Evolutionary conservation across 2,888 invertebrate species (phyloP), one percentile per base, ranked within the genome.

Genomic region (Temnothorax unifasciatus): DNA sequence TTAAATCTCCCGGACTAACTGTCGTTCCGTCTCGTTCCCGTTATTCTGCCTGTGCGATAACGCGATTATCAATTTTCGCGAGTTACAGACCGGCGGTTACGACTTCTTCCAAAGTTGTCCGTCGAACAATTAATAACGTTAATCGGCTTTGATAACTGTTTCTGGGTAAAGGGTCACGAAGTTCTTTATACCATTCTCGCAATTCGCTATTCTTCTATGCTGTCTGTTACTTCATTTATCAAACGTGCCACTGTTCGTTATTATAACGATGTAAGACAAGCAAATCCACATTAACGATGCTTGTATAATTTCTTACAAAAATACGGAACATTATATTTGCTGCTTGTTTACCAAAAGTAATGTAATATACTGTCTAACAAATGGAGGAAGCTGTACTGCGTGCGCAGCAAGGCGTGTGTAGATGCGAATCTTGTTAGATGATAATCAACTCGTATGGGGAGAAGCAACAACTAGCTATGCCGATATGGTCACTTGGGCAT

Each of bases 51-150:
- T 47, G 18, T 25, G 18, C 71, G 73, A 47, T 47, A 79, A 71
- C 79, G 57, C 57, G 47, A 81, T 81, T 81, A 71, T 71, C 73
- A 71, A 71, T 71, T 81, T 59, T 71, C 79, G 38, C 59, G 59
- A 59, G 71, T 59, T 81, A 59, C 21, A 21, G 68, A 6, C 9
- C 25, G 18, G 15, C 68, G 52, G 54, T 68, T 69, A 59, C 34
- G 71, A 71, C 47, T 47, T 71, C 38, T 21, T 38, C 25, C 34
- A 59, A 59, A 71, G 47, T 81, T 47, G 59, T 47, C 21, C 59
- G 79, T 47, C 15, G 79, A 38, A 59, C 71, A 81, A 81, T 81
- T 81, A 71, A 81, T 81, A 81, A 81, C 57, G 69, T 69, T 79
- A 79, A 79, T 69, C 69, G 57, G 29, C 69, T 71, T 71, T 59